Conservation (phyloP, 2,888 invertebrate genomes). For the Pteria penguin region DNA sequence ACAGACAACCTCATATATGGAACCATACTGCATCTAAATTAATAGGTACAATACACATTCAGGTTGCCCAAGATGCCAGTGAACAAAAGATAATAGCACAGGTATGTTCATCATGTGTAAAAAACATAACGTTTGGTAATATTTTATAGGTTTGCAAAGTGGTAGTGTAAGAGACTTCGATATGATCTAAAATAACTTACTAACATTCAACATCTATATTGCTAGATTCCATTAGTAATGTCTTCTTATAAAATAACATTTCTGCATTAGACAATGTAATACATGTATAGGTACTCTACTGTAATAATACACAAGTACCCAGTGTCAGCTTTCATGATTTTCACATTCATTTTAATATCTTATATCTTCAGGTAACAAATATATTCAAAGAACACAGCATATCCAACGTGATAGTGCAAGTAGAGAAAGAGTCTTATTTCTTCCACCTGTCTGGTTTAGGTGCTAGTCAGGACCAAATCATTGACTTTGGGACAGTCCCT, state of each 20-base stretch:
- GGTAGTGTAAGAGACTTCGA: too few relatives aligned
- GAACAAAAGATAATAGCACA: slow-evolving; percentile 80
- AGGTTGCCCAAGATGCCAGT: slow-evolving; percentile 75
- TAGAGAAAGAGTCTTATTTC: slow-evolving; percentile 81
- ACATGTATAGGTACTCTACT: too few relatives aligned
- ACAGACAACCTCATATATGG: slow-evolving; percentile 82
- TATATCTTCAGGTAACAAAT: slow-evolving; percentile 72
- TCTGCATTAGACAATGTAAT: too few relatives aligned
- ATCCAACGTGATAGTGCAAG: slow-evolving; percentile 80
- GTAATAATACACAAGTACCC: too few relatives aligned
- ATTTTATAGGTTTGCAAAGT: too few relatives aligned
- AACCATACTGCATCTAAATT: slow-evolving; percentile 80
- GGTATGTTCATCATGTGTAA: slow-evolving; percentile 65
- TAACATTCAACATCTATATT: too few relatives aligned
- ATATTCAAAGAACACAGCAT: slow-evolving; percentile 79
- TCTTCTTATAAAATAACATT: too few relatives aligned
- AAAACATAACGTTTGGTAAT: too few relatives aligned
- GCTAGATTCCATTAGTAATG: too few relatives aligned
- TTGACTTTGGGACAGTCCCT: slow-evolving; percentile 39
- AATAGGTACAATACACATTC: slow-evolving; percentile 80
- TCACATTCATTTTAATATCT: slow-evolving; percentile 18
- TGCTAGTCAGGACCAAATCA: slow-evolving; percentile 65
- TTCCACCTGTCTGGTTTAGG: slow-evolving; percentile 80
- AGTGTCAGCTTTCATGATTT: not conserved
- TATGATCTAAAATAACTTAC: too few relatives aligned